Conservation (phyloP, 2,888 invertebrate genomes). For the Xestoiulus laeticollis region DNA sequence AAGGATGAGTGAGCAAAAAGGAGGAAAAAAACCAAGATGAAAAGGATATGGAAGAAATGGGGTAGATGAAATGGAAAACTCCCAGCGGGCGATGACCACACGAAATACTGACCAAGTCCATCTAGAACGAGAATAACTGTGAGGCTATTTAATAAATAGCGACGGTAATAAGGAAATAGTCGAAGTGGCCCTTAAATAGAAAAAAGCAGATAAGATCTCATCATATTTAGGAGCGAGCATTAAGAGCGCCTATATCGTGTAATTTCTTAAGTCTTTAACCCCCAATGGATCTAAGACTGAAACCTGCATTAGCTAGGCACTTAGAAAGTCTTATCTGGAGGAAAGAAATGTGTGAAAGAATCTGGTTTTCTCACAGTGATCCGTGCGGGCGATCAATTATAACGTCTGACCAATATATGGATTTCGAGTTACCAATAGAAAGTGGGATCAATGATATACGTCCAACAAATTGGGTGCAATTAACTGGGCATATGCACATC, state of each 20-base stretch:
- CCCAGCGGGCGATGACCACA: not conserved
- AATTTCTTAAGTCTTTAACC: not conserved
- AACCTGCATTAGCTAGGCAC: not conserved
- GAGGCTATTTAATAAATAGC: slow-evolving; percentile 30
- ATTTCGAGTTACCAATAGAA: not conserved
- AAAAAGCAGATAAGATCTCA: not conserved
- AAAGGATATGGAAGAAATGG: too few relatives aligned
- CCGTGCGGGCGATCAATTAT: slow-evolving; percentile 25
- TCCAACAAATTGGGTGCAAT: not conserved
- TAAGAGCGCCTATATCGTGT: not conserved
- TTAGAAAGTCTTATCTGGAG: not conserved
- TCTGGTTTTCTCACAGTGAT: slow-evolving; percentile 29
- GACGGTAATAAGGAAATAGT: not conserved
- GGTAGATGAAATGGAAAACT: slow-evolving; percentile 9
- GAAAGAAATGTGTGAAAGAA: not conserved
- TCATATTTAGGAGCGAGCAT: not conserved
- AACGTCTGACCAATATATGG: not conserved
- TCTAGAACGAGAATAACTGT: not conserved
- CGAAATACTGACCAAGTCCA: slow-evolving; percentile 3
- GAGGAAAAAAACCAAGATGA: not conserved
- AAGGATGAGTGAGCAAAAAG: not conserved
- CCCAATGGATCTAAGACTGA: not conserved
- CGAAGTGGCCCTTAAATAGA: not conserved
- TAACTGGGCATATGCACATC: too few relatives aligned
- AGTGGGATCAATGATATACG: not conserved